phyloP scores from a whole-genome alignment of 2,113 vertebrate genomes.

The Rhea pennata region DNA sequence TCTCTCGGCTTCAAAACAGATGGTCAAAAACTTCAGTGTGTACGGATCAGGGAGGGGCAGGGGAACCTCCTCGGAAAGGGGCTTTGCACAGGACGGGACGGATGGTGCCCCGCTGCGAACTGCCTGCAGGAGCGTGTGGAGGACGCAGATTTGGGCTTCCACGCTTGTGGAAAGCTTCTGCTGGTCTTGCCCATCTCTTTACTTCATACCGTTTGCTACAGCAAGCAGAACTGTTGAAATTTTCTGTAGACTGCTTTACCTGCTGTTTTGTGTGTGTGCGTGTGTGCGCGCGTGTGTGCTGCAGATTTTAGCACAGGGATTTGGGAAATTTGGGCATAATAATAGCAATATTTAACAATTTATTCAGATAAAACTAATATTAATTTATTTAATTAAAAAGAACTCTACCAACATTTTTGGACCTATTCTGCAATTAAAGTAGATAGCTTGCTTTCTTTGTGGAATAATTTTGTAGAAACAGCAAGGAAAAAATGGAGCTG shows the following conservation, averaged over 20 bases:
- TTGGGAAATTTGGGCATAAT: conserved; percentile 72
- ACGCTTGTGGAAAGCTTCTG: conserved; percentile 30
- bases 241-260: conserved; percentile 44
- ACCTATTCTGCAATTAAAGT: conserved; percentile 80
- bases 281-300: conserved; percentile 5
- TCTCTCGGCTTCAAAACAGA: neutral
- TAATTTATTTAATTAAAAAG: conserved; percentile 96
- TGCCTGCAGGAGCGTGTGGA: neutral
- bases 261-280: conserved; percentile 34
- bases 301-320: conserved; percentile 67
- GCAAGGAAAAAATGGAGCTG: conserved; percentile 78
- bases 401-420: conserved; percentile 82
- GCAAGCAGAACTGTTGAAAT: conserved; percentile 29
- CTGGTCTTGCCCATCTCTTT: conserved; percentile 8
- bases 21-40: neutral
- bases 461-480: conserved; percentile 65
- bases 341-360: conserved; percentile 94
- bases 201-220: neutral
- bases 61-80: neutral
- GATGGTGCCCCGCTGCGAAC: neutral
- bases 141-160: neutral
- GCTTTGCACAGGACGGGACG: conserved; percentile 29
- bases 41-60: neutral
- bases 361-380: conserved; percentile 93
- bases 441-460: conserved; percentile 72